Conservation (phyloP, 1,140 invertebrate species). For the Pseudomyrmex cubaensis region DNA sequence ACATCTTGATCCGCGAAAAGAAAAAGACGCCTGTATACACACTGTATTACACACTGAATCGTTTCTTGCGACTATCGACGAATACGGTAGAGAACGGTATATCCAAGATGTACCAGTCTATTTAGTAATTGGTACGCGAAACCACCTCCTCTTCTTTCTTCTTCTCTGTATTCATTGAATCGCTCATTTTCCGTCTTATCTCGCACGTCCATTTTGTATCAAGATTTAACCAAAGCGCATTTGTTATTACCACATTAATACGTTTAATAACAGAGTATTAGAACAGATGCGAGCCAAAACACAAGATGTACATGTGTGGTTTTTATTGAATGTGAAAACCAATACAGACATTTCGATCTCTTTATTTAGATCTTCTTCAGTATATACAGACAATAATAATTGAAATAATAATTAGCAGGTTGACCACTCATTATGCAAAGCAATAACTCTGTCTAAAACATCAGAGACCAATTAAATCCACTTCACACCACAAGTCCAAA, state of each 20-base stretch:
- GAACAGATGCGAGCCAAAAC: not conserved
- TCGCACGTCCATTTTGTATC: not conserved
- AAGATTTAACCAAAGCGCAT: no score
- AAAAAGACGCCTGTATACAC: not conserved
- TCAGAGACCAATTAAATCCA: no score
- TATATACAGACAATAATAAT: no score
- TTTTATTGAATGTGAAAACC: not conserved
- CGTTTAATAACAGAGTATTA: no score
- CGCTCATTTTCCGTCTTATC: not conserved
- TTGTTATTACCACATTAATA: not conserved
- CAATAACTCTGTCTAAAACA: no score
- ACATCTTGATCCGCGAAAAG: slow-evolving; percentile 3
- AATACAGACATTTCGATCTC: no score
- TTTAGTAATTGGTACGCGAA: slow-evolving; percentile 56
- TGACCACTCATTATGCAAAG: no score
- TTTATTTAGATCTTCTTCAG: no score
- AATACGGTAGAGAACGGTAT: slow-evolving; percentile 38
- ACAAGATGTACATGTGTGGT: not conserved
- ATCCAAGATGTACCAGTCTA: slow-evolving; percentile 49
- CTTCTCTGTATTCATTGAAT: slow-evolving; percentile 13
- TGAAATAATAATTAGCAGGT: no score
- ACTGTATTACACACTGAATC: not conserved
- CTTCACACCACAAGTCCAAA: no score
- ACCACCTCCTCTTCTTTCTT: slow-evolving; percentile 3
- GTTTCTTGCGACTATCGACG: slow-evolving; percentile 47